These are phyloP conservation scores for Pygoscelis adeliae DNA, from an alignment of 2,113 vertebrate genomes.

Conservation along the genomic window DNA sequence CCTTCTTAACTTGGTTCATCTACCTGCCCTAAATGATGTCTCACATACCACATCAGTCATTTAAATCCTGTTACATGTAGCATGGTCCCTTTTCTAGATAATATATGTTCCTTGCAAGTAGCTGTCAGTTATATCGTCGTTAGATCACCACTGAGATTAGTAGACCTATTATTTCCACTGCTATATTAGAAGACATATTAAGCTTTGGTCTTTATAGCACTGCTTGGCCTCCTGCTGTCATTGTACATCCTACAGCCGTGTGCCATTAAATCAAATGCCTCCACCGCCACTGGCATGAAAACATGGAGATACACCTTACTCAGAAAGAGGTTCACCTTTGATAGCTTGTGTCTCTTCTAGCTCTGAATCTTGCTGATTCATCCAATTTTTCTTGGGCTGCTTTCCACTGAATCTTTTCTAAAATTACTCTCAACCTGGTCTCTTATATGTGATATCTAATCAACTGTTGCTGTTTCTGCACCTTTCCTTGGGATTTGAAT, in stretches of 20 bases:
- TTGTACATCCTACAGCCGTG: background rate
- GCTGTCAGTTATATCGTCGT: background rate
- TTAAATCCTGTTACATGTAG: background rate
- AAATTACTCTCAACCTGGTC: background rate
- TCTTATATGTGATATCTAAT: background rate
- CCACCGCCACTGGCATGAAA: background rate
- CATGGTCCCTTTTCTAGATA: background rate
- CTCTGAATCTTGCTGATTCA: background rate
- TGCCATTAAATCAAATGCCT: background rate
- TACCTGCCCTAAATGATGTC: background rate
- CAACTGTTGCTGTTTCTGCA: background rate
- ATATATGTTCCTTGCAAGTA: background rate
- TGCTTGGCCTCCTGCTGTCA: background rate
- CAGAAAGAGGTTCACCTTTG: background rate
- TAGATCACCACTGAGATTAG: background rate
- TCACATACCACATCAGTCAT: background rate
- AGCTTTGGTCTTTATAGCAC: background rate
- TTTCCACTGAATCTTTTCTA: background rate
- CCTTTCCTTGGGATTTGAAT: background rate
- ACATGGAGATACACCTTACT: background rate
- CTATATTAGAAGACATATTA: background rate
- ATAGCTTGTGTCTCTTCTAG: background rate
- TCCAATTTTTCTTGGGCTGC: background rate
- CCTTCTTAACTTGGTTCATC: background rate
- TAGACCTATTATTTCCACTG: background rate